Base-by-base conservation (phyloP, 2,888 invertebrate species). In the Chironomus tentans region DNA sequence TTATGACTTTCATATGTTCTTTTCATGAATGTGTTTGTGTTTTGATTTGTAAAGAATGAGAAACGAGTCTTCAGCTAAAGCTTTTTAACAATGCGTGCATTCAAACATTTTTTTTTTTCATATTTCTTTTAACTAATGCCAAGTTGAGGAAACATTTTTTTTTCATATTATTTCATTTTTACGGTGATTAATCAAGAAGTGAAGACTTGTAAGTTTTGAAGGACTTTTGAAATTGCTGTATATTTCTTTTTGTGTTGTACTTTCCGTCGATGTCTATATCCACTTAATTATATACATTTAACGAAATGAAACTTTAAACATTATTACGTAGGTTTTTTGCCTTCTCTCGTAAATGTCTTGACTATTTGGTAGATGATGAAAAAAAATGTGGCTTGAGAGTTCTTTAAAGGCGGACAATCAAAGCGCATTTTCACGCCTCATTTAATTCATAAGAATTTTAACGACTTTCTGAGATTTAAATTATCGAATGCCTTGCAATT, bases 191-290 rank as follows among this genome's bases (percentile, higher is more conserved):
- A 71, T 68, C 70, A 70, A 70, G 50, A 70, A 70, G 22, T n/a
- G 22, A 70, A 70, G 70, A 70, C 70, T 70, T 70, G 47, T 47
- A 70, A 73, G 61, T 38, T 73, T n/a, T 62, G 74, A 74, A 74
- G 74, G 74, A 68, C 74, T 48, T 68, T 65, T 68, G 62, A 68
- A 74, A 74, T 65, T 74, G 68, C 46, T 68, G 68, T 28, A 13
- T 65, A 10, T 62, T 62, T 62, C 61, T 73, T 62, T 56, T 38
- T 10, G 4, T 38, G 10, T 38, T 38, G 38, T 38, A 24, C 13
- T 56, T 56, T 56, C 18, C 50, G 62, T 65, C 22, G 18, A 65
- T 21, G 65, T 65, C 65, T 65, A 24, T 18, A 65, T 21, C 10
- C 56, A 56, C 18, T 21, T 65, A 65, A 65, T 65, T 65, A 65